Conservation (phyloP, 1,140 invertebrate species). For the Gonatopus flavifemur region DNA sequence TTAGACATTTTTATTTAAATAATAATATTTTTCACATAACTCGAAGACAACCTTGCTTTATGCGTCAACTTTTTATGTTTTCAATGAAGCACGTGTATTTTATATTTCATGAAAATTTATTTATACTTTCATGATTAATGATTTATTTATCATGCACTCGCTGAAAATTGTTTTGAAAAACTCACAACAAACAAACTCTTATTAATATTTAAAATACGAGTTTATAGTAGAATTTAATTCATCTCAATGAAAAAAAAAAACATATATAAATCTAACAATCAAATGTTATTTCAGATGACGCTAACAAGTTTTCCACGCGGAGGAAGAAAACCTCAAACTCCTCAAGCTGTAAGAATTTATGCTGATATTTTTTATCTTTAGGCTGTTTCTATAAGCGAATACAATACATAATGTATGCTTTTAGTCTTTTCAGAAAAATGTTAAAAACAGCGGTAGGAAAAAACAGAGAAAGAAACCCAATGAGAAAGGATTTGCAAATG, state of each 20-base stretch:
- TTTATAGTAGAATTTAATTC: too few species aligned
- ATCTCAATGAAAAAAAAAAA: slow-evolving; percentile 1
- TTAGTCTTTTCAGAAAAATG: slow-evolving; percentile 15
- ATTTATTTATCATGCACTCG: too few species aligned
- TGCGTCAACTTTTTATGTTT: too few species aligned
- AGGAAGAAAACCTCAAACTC: slow-evolving; percentile 25
- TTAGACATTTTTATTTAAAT: too few species aligned
- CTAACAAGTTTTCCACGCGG: slow-evolving; percentile 40
- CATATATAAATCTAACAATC: not conserved
- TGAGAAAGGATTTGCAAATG: not conserved
- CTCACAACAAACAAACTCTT: too few species aligned
- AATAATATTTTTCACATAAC: too few species aligned
- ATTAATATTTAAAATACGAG: too few species aligned
- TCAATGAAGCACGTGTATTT: too few species aligned
- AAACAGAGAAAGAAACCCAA: slow-evolving; percentile 6
- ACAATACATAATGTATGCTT: slow-evolving; percentile 4
- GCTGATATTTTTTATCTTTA: not conserved
- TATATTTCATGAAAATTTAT: too few species aligned
- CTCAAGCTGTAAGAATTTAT: slow-evolving; percentile 18
- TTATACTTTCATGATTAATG: too few species aligned
- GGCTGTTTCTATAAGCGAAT: not conserved
- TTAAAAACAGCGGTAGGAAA: slow-evolving; percentile 10
- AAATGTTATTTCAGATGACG: slow-evolving; percentile 31
- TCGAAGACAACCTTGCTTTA: too few species aligned
- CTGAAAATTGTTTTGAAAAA: too few species aligned